phyloP scores from a whole-genome alignment of 2,113 vertebrate species.

The Phalacrocorax brasilianus region DNA sequence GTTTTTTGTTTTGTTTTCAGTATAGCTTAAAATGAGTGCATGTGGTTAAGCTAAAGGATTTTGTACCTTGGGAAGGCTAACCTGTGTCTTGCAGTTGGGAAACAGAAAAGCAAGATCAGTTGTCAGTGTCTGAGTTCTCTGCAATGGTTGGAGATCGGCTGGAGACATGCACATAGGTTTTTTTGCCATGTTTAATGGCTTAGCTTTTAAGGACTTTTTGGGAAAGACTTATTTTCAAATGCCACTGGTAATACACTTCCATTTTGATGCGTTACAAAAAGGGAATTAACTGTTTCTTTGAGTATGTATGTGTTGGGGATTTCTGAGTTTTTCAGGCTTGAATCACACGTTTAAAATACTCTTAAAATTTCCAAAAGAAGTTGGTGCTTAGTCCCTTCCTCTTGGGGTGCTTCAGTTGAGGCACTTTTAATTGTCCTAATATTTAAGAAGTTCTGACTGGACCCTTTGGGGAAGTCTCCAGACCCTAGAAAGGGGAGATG shows the following conservation, averaged over 20 bases:
- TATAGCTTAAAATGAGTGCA: neutral
- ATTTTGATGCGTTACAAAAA: neutral
- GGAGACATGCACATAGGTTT: neutral
- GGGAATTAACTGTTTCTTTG: neutral
- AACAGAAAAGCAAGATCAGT: neutral
- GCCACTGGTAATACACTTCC: neutral
- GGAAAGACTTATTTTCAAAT: neutral
- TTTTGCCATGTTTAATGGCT: neutral
- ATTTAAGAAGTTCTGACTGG: neutral
- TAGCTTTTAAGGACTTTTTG: neutral
- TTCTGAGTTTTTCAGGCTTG: neutral
- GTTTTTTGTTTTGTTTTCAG: neutral
- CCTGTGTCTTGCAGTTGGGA: neutral
- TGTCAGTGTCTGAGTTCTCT: neutral
- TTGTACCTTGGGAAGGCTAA: neutral
- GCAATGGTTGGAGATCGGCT: neutral
- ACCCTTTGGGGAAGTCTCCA: neutral
- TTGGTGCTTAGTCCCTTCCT: accelerated
- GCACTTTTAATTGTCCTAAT: neutral
- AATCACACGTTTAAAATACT: neutral
- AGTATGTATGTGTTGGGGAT: neutral
- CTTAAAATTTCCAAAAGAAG: neutral
- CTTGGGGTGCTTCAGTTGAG: neutral
- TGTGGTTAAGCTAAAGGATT: neutral
- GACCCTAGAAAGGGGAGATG: neutral